Evolutionary conservation across 1,140 invertebrate genomes (phyloP).

Genomic region (Lamellibrachia luymesi): DNA sequence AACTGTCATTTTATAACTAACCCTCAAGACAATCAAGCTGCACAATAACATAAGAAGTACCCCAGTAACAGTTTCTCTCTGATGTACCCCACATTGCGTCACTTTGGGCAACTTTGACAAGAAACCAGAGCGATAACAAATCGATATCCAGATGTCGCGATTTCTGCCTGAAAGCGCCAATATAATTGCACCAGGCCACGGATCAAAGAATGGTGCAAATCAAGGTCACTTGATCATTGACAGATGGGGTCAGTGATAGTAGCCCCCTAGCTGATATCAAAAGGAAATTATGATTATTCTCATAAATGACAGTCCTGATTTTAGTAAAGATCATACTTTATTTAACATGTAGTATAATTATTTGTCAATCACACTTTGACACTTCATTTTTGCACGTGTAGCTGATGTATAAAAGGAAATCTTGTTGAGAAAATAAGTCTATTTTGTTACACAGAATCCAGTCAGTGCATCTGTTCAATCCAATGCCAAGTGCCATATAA

Average conservation of each 20-base stretch:
- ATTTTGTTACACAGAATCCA: background rate
- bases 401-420: background rate
- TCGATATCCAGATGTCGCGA: background rate
- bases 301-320: background rate
- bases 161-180: background rate
- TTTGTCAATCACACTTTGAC: background rate
- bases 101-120: background rate
- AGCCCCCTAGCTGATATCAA: background rate
- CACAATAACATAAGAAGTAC: background rate
- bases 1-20: background rate
- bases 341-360: background rate
- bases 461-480: background rate
- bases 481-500: background rate
- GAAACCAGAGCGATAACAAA: background rate
- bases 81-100: background rate
- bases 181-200: background rate
- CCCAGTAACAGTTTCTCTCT: background rate
- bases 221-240: background rate
- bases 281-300: background rate
- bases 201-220: background rate
- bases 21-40: background rate
- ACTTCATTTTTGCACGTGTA: background rate
- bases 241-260: background rate
- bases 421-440: background rate
- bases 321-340: background rate